phyloP scores from a whole-genome alignment of 1,140 invertebrate species.

The Drosophila serrata region DNA sequence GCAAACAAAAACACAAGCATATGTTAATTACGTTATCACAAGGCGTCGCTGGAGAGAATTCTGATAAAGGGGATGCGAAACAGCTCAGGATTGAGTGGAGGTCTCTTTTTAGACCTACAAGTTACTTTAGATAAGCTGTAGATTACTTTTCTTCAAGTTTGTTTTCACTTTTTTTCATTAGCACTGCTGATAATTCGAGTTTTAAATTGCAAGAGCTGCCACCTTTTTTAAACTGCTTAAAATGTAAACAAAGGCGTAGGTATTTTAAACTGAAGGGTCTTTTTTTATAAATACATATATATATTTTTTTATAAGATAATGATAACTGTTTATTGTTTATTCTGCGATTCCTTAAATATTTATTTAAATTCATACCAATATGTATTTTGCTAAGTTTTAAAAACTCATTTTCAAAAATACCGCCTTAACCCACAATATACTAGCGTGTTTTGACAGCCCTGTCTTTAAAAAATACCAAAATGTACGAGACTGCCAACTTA shows the following conservation, averaged over 20 bases:
- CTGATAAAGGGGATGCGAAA: slow-evolving; percentile 3
- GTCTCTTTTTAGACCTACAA: not conserved
- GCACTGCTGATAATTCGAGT: not conserved
- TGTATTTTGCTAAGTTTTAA: not conserved
- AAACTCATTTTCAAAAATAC: not conserved
- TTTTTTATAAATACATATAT: no score
- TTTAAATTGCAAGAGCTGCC: not conserved
- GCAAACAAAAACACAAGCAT: slow-evolving; percentile 39
- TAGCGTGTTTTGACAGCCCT: not conserved
- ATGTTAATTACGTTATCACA: slow-evolving; percentile 21
- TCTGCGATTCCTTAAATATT: no score
- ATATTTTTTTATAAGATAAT: not conserved
- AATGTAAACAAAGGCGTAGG: not conserved
- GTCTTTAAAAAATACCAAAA: not conserved
- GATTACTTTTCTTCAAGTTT: not conserved
- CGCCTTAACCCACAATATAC: not conserved
- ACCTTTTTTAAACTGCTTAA: not conserved
- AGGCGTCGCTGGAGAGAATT: slow-evolving; percentile 4
- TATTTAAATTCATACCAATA: not conserved
- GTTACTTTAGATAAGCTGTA: not conserved
- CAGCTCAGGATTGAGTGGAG: not conserved
- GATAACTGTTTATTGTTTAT: not conserved
- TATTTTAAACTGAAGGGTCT: not conserved
- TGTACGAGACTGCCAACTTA: not conserved
- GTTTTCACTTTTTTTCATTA: not conserved